Evolutionary conservation across 1,140 invertebrate genomes (phyloP), one percentile per base, ranked within the genome.

Genomic region (Arctopsyche grandis): DNA sequence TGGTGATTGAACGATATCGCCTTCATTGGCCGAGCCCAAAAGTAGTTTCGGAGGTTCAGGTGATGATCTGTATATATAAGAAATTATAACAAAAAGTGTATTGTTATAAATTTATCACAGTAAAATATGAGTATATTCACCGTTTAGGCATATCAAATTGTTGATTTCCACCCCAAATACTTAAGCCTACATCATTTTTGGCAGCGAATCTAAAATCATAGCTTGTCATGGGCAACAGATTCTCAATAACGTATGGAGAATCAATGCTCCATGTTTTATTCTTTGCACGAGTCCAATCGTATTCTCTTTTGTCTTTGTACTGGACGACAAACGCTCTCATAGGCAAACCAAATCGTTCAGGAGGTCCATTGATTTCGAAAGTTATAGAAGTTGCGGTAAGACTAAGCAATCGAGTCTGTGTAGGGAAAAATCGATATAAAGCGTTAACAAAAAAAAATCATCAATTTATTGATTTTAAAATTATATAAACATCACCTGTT

Each of bases 181-280:
- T 94, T 14, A 91, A 84, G 12, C 96, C 97, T 0, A 96, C 96
- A 82, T 93, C 92, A 87, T 97, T 98, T 52, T 90, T 87, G 0
- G 95, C 95, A 4, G 94, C 92, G 85, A 98, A 97, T 77, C 93
- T 91, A 87, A 98, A 97, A 75, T 92, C 89, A 85, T 98, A 98
- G 0, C 89, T 88, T n/a, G 91, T 93, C 86, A 94, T 90, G 0
- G 96, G 95, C 79, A 89, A 87, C 60, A 98, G 87, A 74, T 92
- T 90, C 84, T 97, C 95, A n/a, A 98, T 85, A 46, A 95, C 93
- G 85, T 96, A 96, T 0, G 91, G 88, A 0, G 92, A 91, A 84
- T 90, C 92, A 71, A 91, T 89, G 70, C 93, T 91, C 95, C 95
- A 96, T 52, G 92, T 93, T 80, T 91, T 92, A 79, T 94, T 93